phyloP scores from a whole-genome alignment of 2,113 vertebrate genomes.

The Macaca fascicularis region T2T-MFA8v1.1 NC_088377.1:117618001-117618500 shows the following conservation, averaged over 20 bases:
- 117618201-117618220: not conserved
- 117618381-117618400: not conserved
- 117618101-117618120: not conserved
- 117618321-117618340: not conserved
- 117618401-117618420: not conserved
- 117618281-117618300: not conserved
- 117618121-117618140: not conserved
- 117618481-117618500: not conserved
- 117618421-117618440: constrained; percentile 12
- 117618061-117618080: not conserved
- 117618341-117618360: not conserved
- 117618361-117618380: not conserved
- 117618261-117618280: not conserved
- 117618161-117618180: not conserved
- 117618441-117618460: not conserved
- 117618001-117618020: not conserved
- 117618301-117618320: not conserved
- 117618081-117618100: not conserved
- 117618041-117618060: not conserved
- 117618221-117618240: not conserved
- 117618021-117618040: not conserved
- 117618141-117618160: not conserved
- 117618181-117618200: not conserved
- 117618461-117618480: not conserved
- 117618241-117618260: not conserved